phyloP scores from a whole-genome alignment of 2,888 invertebrate genomes.

The Pachymerium ferrugineum region DNA sequence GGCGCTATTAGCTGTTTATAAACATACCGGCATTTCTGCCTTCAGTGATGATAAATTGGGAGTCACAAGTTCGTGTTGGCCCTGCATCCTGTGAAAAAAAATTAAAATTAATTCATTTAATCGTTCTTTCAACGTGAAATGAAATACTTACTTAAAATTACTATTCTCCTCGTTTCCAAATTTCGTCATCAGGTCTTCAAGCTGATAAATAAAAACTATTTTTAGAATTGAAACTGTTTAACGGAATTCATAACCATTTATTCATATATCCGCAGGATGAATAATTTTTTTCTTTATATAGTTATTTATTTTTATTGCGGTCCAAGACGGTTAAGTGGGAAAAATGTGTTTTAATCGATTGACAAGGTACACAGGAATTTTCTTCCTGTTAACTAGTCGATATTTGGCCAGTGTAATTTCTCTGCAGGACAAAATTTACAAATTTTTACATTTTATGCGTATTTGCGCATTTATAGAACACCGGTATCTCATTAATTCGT shows the following conservation, averaged over 20 bases:
- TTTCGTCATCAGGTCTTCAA: slow-evolving; percentile 8
- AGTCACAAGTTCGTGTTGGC: not conserved
- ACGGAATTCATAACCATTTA: too few relatives aligned
- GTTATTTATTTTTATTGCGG: too few relatives aligned
- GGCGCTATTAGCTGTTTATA: too few relatives aligned
- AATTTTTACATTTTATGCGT: not conserved
- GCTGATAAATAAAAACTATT: not conserved
- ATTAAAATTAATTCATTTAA: not conserved
- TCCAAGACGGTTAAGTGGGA: too few relatives aligned
- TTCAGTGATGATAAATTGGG: slow-evolving; percentile 12
- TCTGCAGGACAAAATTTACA: not conserved
- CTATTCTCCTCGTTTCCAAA: not conserved
- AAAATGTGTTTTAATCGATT: not conserved
- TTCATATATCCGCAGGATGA: too few relatives aligned
- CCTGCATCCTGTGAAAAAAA: slow-evolving; percentile 8
- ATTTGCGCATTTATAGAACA: not conserved
- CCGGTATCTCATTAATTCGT: too few relatives aligned
- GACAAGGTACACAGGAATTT: not conserved
- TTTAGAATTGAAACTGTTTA: not conserved
- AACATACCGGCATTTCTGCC: slow-evolving; percentile 1
- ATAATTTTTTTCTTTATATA: too few relatives aligned
- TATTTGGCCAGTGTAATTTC: not conserved
- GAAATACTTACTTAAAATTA: not conserved
- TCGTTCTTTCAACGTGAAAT: too few relatives aligned
- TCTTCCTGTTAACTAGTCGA: not conserved